phyloP scores from a whole-genome alignment of 1,140 invertebrate genomes.

The Ostrea denselamellosa region DNA sequence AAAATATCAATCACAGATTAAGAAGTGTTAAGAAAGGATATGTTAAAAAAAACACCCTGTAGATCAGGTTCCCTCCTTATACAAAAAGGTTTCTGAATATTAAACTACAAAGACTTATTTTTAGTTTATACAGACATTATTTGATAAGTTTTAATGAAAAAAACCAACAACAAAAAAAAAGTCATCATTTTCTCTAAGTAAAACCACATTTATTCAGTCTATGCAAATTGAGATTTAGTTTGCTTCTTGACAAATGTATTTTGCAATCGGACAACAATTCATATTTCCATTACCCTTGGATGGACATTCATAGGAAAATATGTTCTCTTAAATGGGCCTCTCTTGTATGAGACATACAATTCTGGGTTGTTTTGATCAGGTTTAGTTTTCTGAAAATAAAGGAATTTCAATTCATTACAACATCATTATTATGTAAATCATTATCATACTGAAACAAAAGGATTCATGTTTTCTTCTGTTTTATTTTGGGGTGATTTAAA shows the following conservation, averaged over 20 bases:
- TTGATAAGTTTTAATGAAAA: neutral
- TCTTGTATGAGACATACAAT: slow-evolving; percentile 88
- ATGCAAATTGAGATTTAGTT: neutral
- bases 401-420: neutral
- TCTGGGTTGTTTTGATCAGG: slow-evolving; percentile 73
- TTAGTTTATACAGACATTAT: neutral
- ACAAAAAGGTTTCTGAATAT: no score
- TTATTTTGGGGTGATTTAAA: neutral
- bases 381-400: slow-evolving; percentile 26
- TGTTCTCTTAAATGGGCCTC: slow-evolving; percentile 85
- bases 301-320: slow-evolving; percentile 86
- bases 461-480: no score
- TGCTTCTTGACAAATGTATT: neutral
- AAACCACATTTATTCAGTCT: neutral
- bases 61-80: neutral
- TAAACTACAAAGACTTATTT: neutral
- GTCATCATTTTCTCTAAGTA: neutral
- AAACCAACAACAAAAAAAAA: neutral
- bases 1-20: no score
- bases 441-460: neutral
- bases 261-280: neutral
- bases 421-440: no score
- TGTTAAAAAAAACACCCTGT: no score
- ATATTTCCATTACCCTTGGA: slow-evolving; percentile 69
- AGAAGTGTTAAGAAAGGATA: no score